These are phyloP conservation scores for Nomia melanderi DNA, from an alignment of 1,140 invertebrate genomes.

Conservation along the genomic window DNA sequence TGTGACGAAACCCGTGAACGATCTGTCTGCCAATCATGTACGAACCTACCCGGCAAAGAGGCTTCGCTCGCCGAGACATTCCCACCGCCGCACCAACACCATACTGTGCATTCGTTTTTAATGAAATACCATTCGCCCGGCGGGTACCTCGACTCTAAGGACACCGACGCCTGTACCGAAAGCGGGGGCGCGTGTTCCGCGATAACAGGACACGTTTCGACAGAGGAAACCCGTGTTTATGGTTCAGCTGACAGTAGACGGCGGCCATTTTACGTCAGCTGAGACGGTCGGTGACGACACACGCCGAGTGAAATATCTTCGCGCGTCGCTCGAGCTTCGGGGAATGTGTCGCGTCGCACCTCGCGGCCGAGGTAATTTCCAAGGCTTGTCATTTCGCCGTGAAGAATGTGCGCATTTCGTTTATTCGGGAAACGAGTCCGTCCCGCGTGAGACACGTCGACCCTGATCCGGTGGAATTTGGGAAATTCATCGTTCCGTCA, in stretches of 20 bases:
- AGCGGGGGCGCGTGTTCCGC: accelerated
- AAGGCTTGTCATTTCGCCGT: slow-evolving; percentile 3
- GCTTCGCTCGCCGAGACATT: slow-evolving; percentile 22
- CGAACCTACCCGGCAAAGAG: slow-evolving; percentile 42
- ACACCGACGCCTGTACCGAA: neutral
- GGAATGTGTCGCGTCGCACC: slow-evolving; percentile 25
- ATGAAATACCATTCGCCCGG: slow-evolving; percentile 46
- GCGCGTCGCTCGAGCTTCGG: neutral
- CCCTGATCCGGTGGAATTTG: too few species aligned
- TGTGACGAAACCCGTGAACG: slow-evolving; percentile 61
- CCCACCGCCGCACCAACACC: slow-evolving; percentile 31
- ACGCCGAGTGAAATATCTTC: slow-evolving; percentile 57
- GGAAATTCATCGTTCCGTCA: too few species aligned
- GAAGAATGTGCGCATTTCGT: neutral
- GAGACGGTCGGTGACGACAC: slow-evolving; percentile 62
- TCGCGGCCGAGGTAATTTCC: slow-evolving; percentile 25
- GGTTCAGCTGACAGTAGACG: slow-evolving; percentile 60
- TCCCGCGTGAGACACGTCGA: too few species aligned
- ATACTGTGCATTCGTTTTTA: slow-evolving; percentile 43
- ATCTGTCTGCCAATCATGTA: slow-evolving; percentile 21
- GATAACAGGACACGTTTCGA: slow-evolving; percentile 2
- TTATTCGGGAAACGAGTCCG: neutral
- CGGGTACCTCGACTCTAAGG: too few species aligned
- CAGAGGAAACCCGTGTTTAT: slow-evolving; percentile 43
- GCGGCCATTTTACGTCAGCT: slow-evolving; percentile 66